Evolutionary conservation across 2,797 vertebrate genomes (phyloP).

Genomic region (Cyprinodon diabolis): DNA sequence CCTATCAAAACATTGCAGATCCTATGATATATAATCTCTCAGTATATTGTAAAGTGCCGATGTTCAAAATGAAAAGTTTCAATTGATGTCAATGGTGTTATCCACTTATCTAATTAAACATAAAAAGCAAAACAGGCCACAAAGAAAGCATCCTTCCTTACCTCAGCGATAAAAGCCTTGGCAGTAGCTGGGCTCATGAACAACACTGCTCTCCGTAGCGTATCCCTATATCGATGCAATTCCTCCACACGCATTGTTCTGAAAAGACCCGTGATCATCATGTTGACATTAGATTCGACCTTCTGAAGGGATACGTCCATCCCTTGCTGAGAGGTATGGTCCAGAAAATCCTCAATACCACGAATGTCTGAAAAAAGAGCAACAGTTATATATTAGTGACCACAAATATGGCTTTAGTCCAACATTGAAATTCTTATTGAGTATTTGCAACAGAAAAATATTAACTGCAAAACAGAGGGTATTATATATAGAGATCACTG

Average conservation of each 20-base stretch:
- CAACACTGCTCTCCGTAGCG: slow-evolving; percentile 91
- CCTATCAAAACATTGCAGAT: slow-evolving; percentile 1
- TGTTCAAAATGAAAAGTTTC: slow-evolving; percentile 2
- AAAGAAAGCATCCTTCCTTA: slow-evolving; percentile 57
- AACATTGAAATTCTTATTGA: neutral
- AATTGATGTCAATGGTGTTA: neutral
- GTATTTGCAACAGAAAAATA: neutral
- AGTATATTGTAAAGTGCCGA: neutral
- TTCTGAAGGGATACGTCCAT: slow-evolving; percentile 99
- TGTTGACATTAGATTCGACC: slow-evolving; percentile 98
- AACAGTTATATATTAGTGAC: neutral
- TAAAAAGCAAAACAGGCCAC: neutral
- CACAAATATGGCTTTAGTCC: neutral
- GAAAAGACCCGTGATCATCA: slow-evolving; percentile 98
- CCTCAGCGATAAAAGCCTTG: slow-evolving; percentile 97
- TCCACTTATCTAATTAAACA: neutral
- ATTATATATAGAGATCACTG: neutral
- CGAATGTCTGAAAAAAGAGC: slow-evolving; percentile 87
- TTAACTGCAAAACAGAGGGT: neutral
- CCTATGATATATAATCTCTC: too few species aligned
- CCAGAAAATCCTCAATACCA: slow-evolving; percentile 97
- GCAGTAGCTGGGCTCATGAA: slow-evolving; percentile 96
- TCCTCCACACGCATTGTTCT: slow-evolving; percentile 95
- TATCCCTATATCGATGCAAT: slow-evolving; percentile 95
- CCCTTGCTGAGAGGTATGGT: slow-evolving; percentile 95